Percentiles rank a stretch among this genome's conserved stretches.
phyloP scores from a whole-genome alignment of 2,888 invertebrate genomes.

The Herminia tarsipennalis region DNA sequence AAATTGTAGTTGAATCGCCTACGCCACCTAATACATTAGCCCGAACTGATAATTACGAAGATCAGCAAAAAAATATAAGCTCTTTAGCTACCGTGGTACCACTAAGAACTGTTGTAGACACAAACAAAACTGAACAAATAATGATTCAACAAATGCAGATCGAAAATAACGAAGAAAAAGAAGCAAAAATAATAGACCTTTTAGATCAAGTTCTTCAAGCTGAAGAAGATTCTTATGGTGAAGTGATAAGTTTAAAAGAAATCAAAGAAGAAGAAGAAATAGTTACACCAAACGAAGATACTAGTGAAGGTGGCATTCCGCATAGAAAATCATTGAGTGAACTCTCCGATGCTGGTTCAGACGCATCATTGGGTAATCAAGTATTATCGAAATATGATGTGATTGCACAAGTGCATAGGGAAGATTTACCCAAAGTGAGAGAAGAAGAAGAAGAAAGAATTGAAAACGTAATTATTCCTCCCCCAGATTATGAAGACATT shows the following conservation, averaged over 20 bases:
- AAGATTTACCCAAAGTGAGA: conserved; percentile 75
- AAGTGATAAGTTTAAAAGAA: conserved; percentile 66
- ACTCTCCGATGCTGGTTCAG: conserved; percentile 76
- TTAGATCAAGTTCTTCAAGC: conserved; percentile 81
- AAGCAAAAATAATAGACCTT: conserved; percentile 79
- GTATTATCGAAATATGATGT: conserved; percentile 84
- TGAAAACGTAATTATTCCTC: no score
- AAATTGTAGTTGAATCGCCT: conserved; percentile 74
- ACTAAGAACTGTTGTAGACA: conserved; percentile 45
- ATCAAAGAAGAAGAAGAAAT: conserved; percentile 50
- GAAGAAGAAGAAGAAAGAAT: conserved; percentile 71
- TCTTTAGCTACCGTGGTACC: conserved; percentile 45
- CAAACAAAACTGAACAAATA: conserved; percentile 59
- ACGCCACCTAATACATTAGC: conserved; percentile 72
- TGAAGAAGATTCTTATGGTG: conserved; percentile 76
- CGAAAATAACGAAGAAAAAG: conserved; percentile 75
- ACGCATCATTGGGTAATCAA: conserved; percentile 74
- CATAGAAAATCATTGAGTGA: conserved; percentile 75
- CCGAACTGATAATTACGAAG: conserved; percentile 54
- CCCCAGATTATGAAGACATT: conserved; percentile 62
- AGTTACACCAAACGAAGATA: conserved; percentile 39
- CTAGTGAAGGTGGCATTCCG: conserved; percentile 43
- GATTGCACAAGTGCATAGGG: conserved; percentile 85
- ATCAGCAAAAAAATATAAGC: conserved; percentile 38
- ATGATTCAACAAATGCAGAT: conserved; percentile 63